Conservation (phyloP, 2,797 vertebrate species). For the Australoheros facetus region DNA sequence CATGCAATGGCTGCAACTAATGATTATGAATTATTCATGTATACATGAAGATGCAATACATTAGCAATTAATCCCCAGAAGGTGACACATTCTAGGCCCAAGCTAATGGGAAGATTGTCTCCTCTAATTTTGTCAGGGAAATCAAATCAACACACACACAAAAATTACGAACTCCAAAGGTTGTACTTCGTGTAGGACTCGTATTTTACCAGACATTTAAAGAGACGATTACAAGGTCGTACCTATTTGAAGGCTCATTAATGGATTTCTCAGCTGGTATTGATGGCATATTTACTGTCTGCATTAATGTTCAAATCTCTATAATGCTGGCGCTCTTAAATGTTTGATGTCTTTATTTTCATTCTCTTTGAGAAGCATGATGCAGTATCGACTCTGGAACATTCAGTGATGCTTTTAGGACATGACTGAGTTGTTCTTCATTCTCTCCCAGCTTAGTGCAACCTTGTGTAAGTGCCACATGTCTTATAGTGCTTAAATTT, state of each 20-base stretch:
- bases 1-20: slow-evolving; percentile 56
- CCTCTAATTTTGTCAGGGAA: slow-evolving; percentile 54
- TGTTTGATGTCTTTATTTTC: slow-evolving; percentile 45
- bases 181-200: slow-evolving; percentile 32
- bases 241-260: slow-evolving; percentile 24
- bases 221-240: slow-evolving; percentile 40
- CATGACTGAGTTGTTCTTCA: background rate
- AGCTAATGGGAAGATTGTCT: slow-evolving; percentile 68
- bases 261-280: slow-evolving; percentile 36
- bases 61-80: slow-evolving; percentile 52
- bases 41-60: slow-evolving; percentile 53
- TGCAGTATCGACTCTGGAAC: slow-evolving; percentile 14
- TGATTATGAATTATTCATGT: slow-evolving; percentile 66
- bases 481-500: background rate
- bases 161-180: slow-evolving; percentile 42
- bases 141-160: slow-evolving; percentile 45
- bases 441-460: slow-evolving; percentile 7
- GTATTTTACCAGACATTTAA: slow-evolving; percentile 28
- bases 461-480: background rate
- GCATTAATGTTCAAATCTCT: slow-evolving; percentile 25
- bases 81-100: slow-evolving; percentile 48
- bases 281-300: slow-evolving; percentile 40
- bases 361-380: slow-evolving; percentile 19
- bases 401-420: slow-evolving; percentile 22
- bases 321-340: slow-evolving; percentile 14